Evolutionary conservation across 1,140 invertebrate species (phyloP).

Genomic region (Streblospio benedicti): DNA sequence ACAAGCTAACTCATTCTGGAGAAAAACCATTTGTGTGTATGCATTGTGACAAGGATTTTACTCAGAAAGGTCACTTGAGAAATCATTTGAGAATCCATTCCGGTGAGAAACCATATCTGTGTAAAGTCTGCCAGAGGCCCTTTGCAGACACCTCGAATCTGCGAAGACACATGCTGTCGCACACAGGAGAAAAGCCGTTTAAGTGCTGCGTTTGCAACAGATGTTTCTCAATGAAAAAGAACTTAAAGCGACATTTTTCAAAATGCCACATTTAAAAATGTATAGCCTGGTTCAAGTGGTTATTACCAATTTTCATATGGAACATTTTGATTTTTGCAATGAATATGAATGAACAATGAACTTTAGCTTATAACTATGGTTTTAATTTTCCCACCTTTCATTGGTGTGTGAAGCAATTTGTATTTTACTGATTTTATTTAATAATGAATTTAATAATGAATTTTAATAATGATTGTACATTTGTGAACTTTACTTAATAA

Average conservation of each 20-base stretch:
- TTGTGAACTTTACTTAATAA: too few relatives aligned
- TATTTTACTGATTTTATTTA: too few relatives aligned
- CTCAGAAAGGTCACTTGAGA: neutral
- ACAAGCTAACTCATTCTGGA: neutral
- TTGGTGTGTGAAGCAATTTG: too few relatives aligned
- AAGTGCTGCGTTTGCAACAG: neutral
- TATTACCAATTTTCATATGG: too few relatives aligned
- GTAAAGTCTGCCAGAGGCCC: neutral
- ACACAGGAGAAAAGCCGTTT: slow-evolving; percentile 5
- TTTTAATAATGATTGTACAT: too few relatives aligned
- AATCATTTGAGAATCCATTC: slow-evolving; percentile 6
- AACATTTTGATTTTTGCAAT: too few relatives aligned
- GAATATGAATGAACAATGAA: too few relatives aligned
- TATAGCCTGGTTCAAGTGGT: too few relatives aligned
- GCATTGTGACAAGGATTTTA: neutral
- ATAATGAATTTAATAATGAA: too few relatives aligned
- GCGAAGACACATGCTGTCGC: slow-evolving; percentile 1
- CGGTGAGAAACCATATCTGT: slow-evolving; percentile 8
- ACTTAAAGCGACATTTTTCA: neutral
- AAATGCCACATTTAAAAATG: too few relatives aligned
- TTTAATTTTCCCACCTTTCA: too few relatives aligned
- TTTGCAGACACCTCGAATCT: slow-evolving; percentile 10
- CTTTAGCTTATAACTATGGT: too few relatives aligned
- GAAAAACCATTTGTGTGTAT: neutral
- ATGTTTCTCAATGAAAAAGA: neutral